phyloP scores from a whole-genome alignment of 2,113 vertebrate genomes.

The Entomyzon cyanotis region DNA sequence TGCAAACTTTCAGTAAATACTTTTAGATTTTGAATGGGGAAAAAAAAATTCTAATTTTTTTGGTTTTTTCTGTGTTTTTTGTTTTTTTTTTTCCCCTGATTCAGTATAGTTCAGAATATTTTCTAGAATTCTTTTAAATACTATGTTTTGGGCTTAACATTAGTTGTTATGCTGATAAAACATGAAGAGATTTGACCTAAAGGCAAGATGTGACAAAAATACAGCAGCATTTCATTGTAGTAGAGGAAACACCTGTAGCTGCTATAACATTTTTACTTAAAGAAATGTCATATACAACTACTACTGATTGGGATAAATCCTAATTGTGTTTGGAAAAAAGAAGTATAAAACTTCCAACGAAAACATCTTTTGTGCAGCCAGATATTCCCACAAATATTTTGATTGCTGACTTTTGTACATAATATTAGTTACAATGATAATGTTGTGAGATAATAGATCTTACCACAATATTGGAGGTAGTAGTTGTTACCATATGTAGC shows the following conservation, averaged over 20 bases:
- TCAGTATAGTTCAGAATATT: neutral
- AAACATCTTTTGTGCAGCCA: neutral
- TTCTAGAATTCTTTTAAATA: neutral
- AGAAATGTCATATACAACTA: neutral
- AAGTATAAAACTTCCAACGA: neutral
- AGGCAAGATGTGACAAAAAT: neutral
- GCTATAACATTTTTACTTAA: neutral
- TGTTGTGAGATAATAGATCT: neutral
- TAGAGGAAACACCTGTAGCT: neutral
- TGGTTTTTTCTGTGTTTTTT: fast-evolving
- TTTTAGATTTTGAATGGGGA: neutral
- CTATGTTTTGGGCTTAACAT: neutral
- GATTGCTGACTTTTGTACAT: neutral
- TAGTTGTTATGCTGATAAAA: neutral
- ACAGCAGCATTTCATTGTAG: neutral
- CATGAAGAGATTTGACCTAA: neutral
- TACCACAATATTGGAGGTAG: neutral
- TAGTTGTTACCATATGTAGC: neutral
- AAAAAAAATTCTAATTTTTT: neutral
- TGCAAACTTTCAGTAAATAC: neutral
- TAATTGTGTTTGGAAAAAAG: neutral
- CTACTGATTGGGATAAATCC: neutral
- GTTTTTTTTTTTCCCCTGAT: neutral
- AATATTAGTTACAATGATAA: neutral
- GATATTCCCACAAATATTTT: neutral